Conservation (phyloP, 2,113 vertebrate species). For the Cyphomyrus discorhynchus region DNA sequence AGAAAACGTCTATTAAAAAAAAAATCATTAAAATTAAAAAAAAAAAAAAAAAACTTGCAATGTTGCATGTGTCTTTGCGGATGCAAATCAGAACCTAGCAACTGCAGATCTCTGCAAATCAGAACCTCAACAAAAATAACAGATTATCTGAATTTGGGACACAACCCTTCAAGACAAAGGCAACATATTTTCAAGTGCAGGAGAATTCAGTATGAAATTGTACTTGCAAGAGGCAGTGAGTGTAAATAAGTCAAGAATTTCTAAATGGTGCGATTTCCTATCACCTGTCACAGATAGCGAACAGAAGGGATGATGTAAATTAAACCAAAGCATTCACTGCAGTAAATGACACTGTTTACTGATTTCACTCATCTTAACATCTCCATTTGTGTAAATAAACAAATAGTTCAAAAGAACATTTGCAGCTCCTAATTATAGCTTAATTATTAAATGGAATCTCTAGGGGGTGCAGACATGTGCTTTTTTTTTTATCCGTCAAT, state of each 20-base stretch:
- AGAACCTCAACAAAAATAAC: not conserved
- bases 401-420: not conserved
- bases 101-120: not conserved
- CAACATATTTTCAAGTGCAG: not conserved
- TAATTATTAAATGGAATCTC: not conserved
- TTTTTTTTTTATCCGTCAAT: not conserved
- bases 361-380: not conserved
- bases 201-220: not conserved
- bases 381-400: not conserved
- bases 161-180: not conserved
- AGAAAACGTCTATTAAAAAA: not conserved
- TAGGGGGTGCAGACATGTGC: not conserved
- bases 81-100: not conserved
- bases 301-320: not conserved
- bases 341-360: not conserved
- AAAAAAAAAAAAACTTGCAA: not conserved
- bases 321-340: not conserved
- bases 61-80: not conserved
- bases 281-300: not conserved
- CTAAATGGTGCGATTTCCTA: not conserved
- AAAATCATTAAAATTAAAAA: not conserved
- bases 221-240: not conserved
- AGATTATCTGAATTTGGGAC: not conserved
- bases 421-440: not conserved
- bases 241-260: not conserved